Evolutionary conservation across 2,797 vertebrate genomes (phyloP), one percentile per base, ranked within the genome.

Genomic region (Channallabes apus): DNA sequence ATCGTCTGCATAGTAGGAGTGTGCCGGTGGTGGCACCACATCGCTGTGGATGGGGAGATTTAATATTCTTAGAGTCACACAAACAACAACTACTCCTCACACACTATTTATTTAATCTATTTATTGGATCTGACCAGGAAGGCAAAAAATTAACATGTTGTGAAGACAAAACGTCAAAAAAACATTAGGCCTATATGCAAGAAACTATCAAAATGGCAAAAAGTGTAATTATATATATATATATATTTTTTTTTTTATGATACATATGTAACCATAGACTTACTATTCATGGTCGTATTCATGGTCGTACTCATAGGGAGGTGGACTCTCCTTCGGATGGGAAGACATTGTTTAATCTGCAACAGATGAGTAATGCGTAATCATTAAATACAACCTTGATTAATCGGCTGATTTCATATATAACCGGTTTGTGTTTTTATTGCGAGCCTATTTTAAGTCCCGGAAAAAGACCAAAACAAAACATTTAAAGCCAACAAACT

Each of bases 1-100:
- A 64, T 98, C 97, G 2, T 97, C 97, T 0, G 97, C 95, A 88
- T 96, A 98, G 90, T 97, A 97, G 0, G 97, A 98, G 77, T 97
- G 96, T 0, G 97, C 97, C 0, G 96, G 94, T 91, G 97, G 95
- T 0, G 95, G 91, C 0, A 88, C 89, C 29, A 72, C 89, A 3
- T 90, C 90, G 29, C 94, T 95, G 29, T 14, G 35, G 61, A n/a
- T 35, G 22, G 24, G 5, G 3, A 73, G 24, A 27, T 75, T 17
- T 4, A 27, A 35, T 46, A 18, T 6, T 46, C 9, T 71, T 61
- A 54, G 24, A 62, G 73, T 64, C 15, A 78, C 9, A 46, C 1
- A 32, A 75, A 56, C 15, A 29, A 29, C 76, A 11, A 6, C 11
- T 2, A 32, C 24, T 14, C 61, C 24, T 14, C 61, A 2, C 3